Evolutionary conservation across 1,140 invertebrate genomes (phyloP).

Genomic region (Dinoponera quadriceps): DNA sequence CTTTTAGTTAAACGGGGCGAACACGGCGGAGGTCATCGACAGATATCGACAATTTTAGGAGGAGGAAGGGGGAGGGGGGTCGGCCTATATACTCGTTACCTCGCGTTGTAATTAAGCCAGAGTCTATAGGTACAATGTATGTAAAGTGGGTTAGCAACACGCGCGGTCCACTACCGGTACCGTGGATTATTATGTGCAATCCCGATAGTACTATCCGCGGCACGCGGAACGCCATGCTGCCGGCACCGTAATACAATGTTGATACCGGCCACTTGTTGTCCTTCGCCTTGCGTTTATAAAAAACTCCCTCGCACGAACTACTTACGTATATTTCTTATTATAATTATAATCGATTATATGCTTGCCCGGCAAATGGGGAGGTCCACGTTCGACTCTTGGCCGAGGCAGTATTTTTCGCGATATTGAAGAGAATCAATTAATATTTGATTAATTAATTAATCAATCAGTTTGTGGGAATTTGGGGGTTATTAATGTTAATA

Average conservation of each 20-base stretch:
- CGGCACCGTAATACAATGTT: conserved; percentile 63
- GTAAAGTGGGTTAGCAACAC: conserved; percentile 63
- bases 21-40: conserved; percentile 44
- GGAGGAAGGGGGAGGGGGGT: conserved; percentile 9
- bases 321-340: neutral
- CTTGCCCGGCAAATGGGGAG: no score
- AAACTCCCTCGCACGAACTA: neutral
- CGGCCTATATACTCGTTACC: conserved; percentile 65
- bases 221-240: conserved; percentile 53
- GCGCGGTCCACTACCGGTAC: conserved; percentile 56
- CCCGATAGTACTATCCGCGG: conserved; percentile 40
- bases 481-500: no score
- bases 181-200: conserved; percentile 69
- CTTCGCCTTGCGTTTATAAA: neutral
- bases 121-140: conserved; percentile 66
- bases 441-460: no score
- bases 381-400: no score
- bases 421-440: no score
- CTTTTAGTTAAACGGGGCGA: conserved; percentile 44
- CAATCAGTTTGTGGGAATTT: no score
- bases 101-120: conserved; percentile 70
- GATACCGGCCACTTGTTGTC: conserved; percentile 51
- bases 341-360: no score
- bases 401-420: no score
- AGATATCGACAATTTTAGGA: conserved; percentile 63